phyloP scores from a whole-genome alignment of 2,113 vertebrate species.

The Neogobius melanostomus region DNA sequence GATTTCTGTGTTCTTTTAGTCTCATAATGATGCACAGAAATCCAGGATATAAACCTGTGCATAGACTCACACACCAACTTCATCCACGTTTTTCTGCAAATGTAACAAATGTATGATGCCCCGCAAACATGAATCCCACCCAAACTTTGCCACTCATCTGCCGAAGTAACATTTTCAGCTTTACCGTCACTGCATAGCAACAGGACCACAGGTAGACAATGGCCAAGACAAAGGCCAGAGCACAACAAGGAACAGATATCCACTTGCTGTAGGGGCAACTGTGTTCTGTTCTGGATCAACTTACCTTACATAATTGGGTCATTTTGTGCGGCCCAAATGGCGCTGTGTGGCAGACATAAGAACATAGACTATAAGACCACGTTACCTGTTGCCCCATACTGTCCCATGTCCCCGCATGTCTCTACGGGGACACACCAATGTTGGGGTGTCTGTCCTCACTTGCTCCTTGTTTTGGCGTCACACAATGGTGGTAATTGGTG shows the following conservation, averaged over 20 bases:
- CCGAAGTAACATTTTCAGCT: background rate
- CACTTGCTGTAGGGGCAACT: conserved; percentile 57
- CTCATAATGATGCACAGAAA: background rate
- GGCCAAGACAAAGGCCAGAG: conserved; percentile 62
- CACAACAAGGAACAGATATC: conserved; percentile 64
- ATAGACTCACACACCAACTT: background rate
- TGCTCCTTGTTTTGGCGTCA: conserved; percentile 55
- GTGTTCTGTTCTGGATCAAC: conserved; percentile 64
- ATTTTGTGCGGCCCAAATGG: conserved; percentile 71
- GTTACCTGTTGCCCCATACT: conserved; percentile 49
- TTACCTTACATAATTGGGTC: conserved; percentile 78
- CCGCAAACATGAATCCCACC: no score
- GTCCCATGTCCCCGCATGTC: conserved; percentile 49
- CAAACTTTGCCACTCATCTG: no score
- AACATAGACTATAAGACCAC: conserved; percentile 31
- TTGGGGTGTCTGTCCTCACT: conserved; percentile 44
- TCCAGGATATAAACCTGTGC: background rate
- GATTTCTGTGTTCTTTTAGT: no score
- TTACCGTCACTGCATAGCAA: conserved; percentile 26
- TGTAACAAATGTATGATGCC: background rate
- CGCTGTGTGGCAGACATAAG: conserved; percentile 49
- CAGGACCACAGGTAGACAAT: conserved; percentile 48
- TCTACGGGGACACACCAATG: conserved; percentile 28
- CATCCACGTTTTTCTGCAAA: background rate
- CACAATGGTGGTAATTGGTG: conserved; percentile 76